Evolutionary conservation across 1,140 invertebrate genomes (phyloP).

Genomic region (Pollicipes pollicipes): DNA sequence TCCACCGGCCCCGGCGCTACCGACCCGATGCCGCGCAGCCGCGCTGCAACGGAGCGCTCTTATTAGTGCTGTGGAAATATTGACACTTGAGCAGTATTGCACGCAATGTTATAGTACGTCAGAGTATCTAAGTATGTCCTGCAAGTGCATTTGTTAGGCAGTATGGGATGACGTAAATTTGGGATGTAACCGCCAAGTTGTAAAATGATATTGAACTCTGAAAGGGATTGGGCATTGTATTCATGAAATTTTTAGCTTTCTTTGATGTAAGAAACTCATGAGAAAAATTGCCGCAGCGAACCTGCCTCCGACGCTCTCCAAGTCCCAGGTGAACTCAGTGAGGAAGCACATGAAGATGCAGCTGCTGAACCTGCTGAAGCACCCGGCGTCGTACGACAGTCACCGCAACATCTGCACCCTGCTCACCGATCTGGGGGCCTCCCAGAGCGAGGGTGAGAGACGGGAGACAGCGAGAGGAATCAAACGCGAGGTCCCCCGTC

Average conservation of each 20-base stretch:
- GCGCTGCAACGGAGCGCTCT: too few species aligned
- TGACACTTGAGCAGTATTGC: too few species aligned
- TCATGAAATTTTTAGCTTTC: too few species aligned
- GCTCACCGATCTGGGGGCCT: slow-evolving; percentile 74
- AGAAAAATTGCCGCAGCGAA: slow-evolving; percentile 45
- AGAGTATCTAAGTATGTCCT: too few species aligned
- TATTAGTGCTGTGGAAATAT: too few species aligned
- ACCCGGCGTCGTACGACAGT: slow-evolving; percentile 61
- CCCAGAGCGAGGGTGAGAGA: slow-evolving; percentile 62
- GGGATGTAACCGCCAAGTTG: too few species aligned
- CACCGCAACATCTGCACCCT: slow-evolving; percentile 63
- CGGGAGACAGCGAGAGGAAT: too few species aligned
- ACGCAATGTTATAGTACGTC: too few species aligned
- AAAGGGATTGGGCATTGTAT: too few species aligned
- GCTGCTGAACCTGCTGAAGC: slow-evolving; percentile 66
- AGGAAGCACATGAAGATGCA: slow-evolving; percentile 89
- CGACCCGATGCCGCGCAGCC: slow-evolving; percentile 7
- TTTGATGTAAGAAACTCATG: slow-evolving; percentile 6
- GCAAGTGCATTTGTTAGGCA: too few species aligned
- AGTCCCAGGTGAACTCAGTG: slow-evolving; percentile 86
- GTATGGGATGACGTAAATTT: too few species aligned
- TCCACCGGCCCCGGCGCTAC: slow-evolving; percentile 4
- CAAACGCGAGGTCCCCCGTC: slow-evolving; percentile 11
- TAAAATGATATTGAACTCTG: too few species aligned
- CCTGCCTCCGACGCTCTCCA: slow-evolving; percentile 84